A percentile compares a stretch with the other conserved stretches of the same genome.
Evolutionary conservation across 2,888 invertebrate genomes (phyloP).

Genomic region (Agonopterix arenella): DNA sequence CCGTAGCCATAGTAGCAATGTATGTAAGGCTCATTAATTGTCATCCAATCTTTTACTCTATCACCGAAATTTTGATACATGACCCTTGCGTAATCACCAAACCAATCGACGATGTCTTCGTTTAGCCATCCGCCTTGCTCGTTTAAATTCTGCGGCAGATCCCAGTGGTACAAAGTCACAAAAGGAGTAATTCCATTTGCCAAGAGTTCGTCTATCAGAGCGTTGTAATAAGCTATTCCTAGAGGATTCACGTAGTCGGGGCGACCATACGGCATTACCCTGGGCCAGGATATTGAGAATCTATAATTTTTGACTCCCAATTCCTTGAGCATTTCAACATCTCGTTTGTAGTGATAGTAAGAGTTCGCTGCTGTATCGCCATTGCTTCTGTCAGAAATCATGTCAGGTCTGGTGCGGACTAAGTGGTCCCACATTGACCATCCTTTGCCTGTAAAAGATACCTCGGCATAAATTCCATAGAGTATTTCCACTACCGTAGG

Average conservation of each 20-base stretch:
- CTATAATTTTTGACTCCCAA: constrained; percentile 59
- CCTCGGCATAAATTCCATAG: background rate
- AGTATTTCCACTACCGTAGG: background rate
- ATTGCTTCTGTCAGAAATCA: constrained; percentile 63
- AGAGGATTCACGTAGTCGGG: constrained; percentile 59
- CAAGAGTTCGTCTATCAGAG: constrained; percentile 75
- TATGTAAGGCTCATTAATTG: constrained; percentile 69
- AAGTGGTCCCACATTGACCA: constrained; percentile 77
- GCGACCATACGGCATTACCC: constrained; percentile 75
- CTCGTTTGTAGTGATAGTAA: constrained; percentile 73
- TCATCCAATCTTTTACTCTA: constrained; percentile 68
- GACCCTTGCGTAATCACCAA: constrained; percentile 53
- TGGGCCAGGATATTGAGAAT: constrained; percentile 77
- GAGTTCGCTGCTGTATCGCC: constrained; percentile 76
- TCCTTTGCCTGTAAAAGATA: constrained; percentile 55
- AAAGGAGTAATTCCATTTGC: constrained; percentile 76
- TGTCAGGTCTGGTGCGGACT: constrained; percentile 52
- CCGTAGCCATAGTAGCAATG: constrained; percentile 54
- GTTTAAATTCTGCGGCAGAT: constrained; percentile 60
- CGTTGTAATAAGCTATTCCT: constrained; percentile 79
- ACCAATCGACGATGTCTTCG: constrained; percentile 48
- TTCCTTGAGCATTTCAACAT: constrained; percentile 46
- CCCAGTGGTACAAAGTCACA: constrained; percentile 70
- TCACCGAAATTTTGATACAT: constrained; percentile 55
- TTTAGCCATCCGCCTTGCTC: constrained; percentile 67